Evolutionary conservation across 2,797 vertebrate genomes (phyloP).

Genomic region (Phataginus tricuspis): DNA sequence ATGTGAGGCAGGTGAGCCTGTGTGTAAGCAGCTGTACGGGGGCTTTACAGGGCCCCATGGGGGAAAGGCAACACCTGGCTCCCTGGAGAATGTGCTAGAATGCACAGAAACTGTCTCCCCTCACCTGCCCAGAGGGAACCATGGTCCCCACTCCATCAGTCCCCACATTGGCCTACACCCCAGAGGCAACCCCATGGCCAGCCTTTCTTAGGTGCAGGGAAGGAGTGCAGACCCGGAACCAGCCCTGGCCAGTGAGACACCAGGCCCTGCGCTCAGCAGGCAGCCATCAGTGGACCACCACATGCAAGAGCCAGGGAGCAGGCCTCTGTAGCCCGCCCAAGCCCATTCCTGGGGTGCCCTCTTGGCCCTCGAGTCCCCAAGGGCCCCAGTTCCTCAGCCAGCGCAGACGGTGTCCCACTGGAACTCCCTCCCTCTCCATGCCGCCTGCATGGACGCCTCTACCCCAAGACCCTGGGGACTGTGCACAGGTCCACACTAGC

Average conservation of each 20-base stretch:
- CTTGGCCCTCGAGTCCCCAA: too few relatives aligned
- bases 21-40: neutral
- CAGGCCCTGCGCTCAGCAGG: fast-evolving
- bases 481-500: fast-evolving
- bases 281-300: fast-evolving
- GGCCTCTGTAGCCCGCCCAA: neutral
- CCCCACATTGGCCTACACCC: fast-evolving
- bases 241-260: too few relatives aligned
- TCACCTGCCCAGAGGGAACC: neutral
- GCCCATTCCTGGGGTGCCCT: neutral
- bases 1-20: neutral
- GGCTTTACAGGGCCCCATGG: neutral
- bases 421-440: neutral
- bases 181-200: neutral
- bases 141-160: too few relatives aligned
- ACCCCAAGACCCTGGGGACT: fast-evolving
- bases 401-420: fast-evolving
- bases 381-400: too few relatives aligned
- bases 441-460: neutral
- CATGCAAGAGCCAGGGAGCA: neutral
- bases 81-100: neutral
- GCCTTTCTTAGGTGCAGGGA: fast-evolving
- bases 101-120: neutral
- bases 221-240: too few relatives aligned
- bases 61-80: neutral